Base-by-base conservation (phyloP, 2,888 invertebrate species). In the Hesperia comma region DNA sequence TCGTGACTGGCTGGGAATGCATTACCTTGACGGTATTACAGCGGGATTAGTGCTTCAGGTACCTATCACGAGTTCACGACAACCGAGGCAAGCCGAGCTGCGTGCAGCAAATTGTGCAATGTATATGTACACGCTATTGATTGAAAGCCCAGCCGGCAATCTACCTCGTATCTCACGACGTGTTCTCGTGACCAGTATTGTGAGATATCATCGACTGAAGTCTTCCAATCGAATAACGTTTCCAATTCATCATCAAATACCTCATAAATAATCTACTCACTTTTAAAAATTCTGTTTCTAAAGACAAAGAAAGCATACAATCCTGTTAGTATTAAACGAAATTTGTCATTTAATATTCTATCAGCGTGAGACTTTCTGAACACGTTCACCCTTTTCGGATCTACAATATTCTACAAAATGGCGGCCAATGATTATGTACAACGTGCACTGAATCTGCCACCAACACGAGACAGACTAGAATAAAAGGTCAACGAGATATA, bases 31-130 rank as follows among this genome's bases (percentile, higher is more conserved):
- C 84, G 83, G 81, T 84, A 84, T 78, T 79, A 79, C 79, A 79
- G 69, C 41, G 43, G 21, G 60, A 53, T 66, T 57, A 60, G 54
- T 61, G 37, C 46, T 60, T 60, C 75, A 75, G 74, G 78, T 79
- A n/a, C n/a, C n/a, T n/a, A 85, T 87, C 86, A 87, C 85, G 85
- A 88, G 68, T 63, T 63, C 77, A 74, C 70, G 70, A 67, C 57
- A 55, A 58, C 37, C 37, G 12, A 37, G 73, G 71, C 56, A 10
- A 4, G 19, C 68, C 75, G 74, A 72, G 72, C 75, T 77, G 84
- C 86, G 84, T 87, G 86, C 86, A 83, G 80, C 82, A 83, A 87
- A 87, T 90, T 89, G 90, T 86, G 85, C 88, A 90, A 90, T 84
- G 75, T 67, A 72, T 71, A 68, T 67, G 60, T 64, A 70, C 61